Conservation (phyloP, 2,797 vertebrate species). For the Rhinella marina region DNA sequence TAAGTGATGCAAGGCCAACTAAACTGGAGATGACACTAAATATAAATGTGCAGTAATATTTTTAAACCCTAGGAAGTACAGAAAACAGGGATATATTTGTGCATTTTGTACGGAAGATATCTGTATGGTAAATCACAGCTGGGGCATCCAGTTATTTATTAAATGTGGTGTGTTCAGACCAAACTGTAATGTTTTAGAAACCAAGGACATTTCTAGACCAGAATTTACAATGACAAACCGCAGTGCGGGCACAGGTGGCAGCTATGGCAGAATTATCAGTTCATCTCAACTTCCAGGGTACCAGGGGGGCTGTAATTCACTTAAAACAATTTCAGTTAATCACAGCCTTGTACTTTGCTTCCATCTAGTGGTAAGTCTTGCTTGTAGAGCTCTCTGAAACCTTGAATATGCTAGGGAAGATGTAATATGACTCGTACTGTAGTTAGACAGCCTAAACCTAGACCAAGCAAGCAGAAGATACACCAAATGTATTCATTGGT, state of each 20-base stretch:
- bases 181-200: not conserved
- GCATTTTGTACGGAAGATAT: not conserved
- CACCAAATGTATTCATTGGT: too few relatives aligned
- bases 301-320: not conserved
- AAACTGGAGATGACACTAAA: too few relatives aligned
- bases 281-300: not conserved
- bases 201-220: not conserved
- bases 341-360: constrained; percentile 5
- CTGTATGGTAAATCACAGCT: not conserved
- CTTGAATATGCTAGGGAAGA: not conserved
- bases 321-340: not conserved
- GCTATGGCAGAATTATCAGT: not conserved
- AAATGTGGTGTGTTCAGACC: not conserved
- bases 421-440: too few relatives aligned
- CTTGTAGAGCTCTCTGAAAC: not conserved
- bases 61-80: not conserved
- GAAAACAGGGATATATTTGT: not conserved
- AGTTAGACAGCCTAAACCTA: too few relatives aligned
- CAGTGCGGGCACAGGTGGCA: not conserved
- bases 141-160: not conserved
- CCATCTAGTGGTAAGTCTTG: constrained; percentile 32
- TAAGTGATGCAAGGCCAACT: too few relatives aligned
- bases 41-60: too few relatives aligned
- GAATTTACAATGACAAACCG: not conserved
- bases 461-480: too few relatives aligned